Evolutionary conservation across 2,888 invertebrate genomes (phyloP).

Genomic region (Polyommatus icarus): DNA sequence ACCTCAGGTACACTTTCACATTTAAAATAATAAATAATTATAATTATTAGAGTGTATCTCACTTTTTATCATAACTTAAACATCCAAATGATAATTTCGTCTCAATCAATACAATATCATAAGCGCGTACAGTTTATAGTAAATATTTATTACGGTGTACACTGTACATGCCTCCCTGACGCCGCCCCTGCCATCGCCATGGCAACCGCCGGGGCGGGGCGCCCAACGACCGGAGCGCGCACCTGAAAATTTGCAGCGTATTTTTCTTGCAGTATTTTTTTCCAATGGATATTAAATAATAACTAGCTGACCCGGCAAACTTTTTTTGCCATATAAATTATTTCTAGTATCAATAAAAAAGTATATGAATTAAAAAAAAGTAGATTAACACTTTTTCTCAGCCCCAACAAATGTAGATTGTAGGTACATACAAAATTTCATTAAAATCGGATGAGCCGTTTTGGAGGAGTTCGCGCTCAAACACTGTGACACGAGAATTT

Average conservation of each 20-base stretch:
- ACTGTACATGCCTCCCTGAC: slow-evolving; percentile 33
- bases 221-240: slow-evolving; percentile 37
- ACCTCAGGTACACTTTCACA: background rate
- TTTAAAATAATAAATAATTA: too few relatives aligned
- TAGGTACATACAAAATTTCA: too few relatives aligned
- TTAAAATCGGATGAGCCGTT: too few relatives aligned
- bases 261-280: background rate
- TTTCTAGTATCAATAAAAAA: too few relatives aligned
- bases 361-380: too few relatives aligned
- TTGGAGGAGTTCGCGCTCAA: too few relatives aligned
- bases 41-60: too few relatives aligned
- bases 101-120: slow-evolving; percentile 14
- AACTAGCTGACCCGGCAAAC: too few relatives aligned
- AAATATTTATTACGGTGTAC: slow-evolving; percentile 23
- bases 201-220: slow-evolving; percentile 58
- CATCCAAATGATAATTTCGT: background rate
- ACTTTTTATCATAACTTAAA: background rate
- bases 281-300: background rate
- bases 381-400: too few relatives aligned
- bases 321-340: too few relatives aligned
- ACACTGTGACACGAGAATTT: too few relatives aligned
- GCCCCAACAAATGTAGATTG: too few relatives aligned
- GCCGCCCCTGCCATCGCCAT: slow-evolving; percentile 53
- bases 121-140: slow-evolving; percentile 19
- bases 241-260: slow-evolving; percentile 41